A percentile compares a stretch with the other conserved stretches of the same genome.
Conservation (phyloP, 2,797 vertebrate genomes). For the Danio jaintianensis region DNA sequence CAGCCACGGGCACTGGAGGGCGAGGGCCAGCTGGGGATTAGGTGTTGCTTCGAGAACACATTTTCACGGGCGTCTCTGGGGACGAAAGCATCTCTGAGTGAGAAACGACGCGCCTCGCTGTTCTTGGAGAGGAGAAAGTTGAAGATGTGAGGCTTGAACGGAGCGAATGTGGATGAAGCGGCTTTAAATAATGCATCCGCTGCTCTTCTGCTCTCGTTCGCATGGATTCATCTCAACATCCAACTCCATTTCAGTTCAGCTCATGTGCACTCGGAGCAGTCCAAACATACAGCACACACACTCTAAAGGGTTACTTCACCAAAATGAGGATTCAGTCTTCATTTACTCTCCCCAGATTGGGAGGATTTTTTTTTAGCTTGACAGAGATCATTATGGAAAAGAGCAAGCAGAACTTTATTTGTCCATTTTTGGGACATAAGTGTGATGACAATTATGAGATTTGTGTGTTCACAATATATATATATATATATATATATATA, state of each 20-base stretch:
- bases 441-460: too few relatives aligned
- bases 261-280: constrained; percentile 9
- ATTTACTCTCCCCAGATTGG: too few relatives aligned
- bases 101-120: constrained; percentile 34
- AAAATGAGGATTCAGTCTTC: neutral
- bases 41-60: constrained; percentile 26
- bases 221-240: neutral
- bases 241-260: neutral
- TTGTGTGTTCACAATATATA: too few relatives aligned
- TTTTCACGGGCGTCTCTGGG: constrained; percentile 11
- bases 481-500: too few relatives aligned
- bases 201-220: constrained; percentile 19
- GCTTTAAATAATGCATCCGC: constrained; percentile 32
- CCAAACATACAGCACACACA: neutral
- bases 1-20: constrained; percentile 7
- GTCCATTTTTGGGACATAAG: too few relatives aligned
- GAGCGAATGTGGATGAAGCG: constrained; percentile 14
- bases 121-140: constrained; percentile 37
- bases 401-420: neutral
- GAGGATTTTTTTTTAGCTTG: neutral
- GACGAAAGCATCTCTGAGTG: constrained; percentile 21
- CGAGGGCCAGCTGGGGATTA: constrained; percentile 24
- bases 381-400: neutral
- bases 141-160: constrained; percentile 16
- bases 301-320: neutral